Evolutionary conservation across 2,888 invertebrate species (phyloP), one percentile per base, ranked within the genome.

Genomic region (Lasioglossum vierecki): DNA sequence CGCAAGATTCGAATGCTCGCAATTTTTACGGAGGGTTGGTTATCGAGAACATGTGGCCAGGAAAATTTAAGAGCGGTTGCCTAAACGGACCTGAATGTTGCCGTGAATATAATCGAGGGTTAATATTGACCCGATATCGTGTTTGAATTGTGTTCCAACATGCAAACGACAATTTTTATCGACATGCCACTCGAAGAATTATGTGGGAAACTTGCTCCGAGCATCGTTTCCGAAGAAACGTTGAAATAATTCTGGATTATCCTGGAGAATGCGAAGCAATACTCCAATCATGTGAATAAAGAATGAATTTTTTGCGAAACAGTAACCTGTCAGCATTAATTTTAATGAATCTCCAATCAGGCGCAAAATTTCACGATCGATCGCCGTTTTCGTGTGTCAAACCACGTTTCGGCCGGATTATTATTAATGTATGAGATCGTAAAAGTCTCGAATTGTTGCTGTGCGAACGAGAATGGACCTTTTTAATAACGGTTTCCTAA

Each of bases 381-480:
- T 63, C 13, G 30, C 6, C 30, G 15, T 63, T 15, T 30, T 30
- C 26, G 11, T 60, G 5, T 26, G 13, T n/a, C 26, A 11, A 5
- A 26, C 5, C 13, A 5, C 5, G 13, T n/a, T 60, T 60, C 26
- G 60, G 60, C 13, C n/a, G 2, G 26, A 26, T 60, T 60, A 60
- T 13, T 60, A 60, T 60, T 60, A 60, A 60, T 60, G 26, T 60
- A 60, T 5, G 26, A 13, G 60, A 60, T 15, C 60, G 60, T 60
- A 60, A 60, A 60, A 26, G 63, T 15, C 63, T 63, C 63, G n/a
- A 30, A 63, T 63, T 63, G 30, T 63, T 63, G n/a, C 30, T n/a
- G 15, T 30, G 30, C 63, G 30, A 63, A 63, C 30, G 63, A 63
- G 30, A 63, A 63, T 30, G 63, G 63, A 15, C 63, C 6, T 63